Percentiles rank a stretch among this genome's conserved stretches.
phyloP scores from a whole-genome alignment of 2,888 invertebrate species.

The Sphinx pinastri region DNA sequence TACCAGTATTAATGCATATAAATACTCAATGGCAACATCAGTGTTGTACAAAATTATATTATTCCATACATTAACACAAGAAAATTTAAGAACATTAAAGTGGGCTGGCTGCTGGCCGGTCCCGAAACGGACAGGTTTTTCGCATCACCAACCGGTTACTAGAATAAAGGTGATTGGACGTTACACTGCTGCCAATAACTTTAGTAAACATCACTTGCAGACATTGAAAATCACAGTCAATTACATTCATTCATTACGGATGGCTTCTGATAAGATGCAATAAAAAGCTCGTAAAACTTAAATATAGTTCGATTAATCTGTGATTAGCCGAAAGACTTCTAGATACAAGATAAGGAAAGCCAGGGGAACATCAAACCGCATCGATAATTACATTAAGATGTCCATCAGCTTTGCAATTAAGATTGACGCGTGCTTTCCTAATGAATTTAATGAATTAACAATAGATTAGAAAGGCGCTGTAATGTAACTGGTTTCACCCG shows the following conservation, averaged over 20 bases:
- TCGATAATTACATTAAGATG: conserved; percentile 25
- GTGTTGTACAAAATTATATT: background rate
- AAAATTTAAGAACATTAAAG: conserved; percentile 32
- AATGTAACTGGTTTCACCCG: conserved; percentile 33
- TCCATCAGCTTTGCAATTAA: conserved; percentile 62
- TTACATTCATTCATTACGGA: background rate
- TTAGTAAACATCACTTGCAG: conserved; percentile 20
- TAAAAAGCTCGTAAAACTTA: conserved; percentile 10
- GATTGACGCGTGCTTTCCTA: conserved; percentile 59
- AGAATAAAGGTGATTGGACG: conserved; percentile 48
- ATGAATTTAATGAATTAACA: conserved; percentile 75
- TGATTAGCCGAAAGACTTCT: conserved; percentile 2
- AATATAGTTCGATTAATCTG: conserved; percentile 8
- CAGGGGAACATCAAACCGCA: conserved; percentile 13
- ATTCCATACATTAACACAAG: conserved; percentile 31
- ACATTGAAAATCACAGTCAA: background rate
- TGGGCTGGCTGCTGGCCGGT: conserved; percentile 36
- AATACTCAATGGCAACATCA: background rate
- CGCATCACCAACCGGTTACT: conserved; percentile 51
- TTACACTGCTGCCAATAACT: conserved; percentile 31
- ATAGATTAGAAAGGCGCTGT: conserved; percentile 65
- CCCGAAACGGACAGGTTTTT: conserved; percentile 47
- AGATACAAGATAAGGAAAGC: conserved; percentile 22
- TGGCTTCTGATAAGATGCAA: background rate
- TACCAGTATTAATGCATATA: background rate